phyloP scores from a whole-genome alignment of 1,140 invertebrate genomes.

The Heliconius melpomene region DNA sequence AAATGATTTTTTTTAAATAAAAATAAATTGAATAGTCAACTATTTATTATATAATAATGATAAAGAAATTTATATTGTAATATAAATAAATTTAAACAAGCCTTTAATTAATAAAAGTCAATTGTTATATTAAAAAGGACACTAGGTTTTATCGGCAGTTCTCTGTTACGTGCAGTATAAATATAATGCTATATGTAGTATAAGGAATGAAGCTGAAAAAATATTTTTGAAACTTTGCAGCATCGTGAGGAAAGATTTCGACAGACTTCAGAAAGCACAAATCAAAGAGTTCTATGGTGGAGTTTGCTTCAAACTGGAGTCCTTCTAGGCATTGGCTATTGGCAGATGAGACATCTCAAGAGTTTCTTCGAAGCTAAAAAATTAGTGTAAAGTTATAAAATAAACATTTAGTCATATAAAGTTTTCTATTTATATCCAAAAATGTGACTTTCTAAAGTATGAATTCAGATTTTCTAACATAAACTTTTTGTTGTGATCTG shows the following conservation, averaged over 20 bases:
- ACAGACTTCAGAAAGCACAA: constrained; percentile 98
- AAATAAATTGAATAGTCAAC: no score
- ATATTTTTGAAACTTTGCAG: constrained; percentile 81
- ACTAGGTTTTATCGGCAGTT: no score
- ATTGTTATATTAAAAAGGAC: no score
- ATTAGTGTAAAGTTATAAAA: constrained; percentile 88
- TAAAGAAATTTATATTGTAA: no score
- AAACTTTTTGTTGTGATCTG: constrained; percentile 36
- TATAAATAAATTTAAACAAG: no score
- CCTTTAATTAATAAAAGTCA: no score
- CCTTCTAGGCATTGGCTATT: constrained; percentile 95
- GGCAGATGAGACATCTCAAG: constrained; percentile 99
- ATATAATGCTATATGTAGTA: not conserved
- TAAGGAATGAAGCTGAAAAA: not conserved
- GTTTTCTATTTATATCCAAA: constrained; percentile 44
- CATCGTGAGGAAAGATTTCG: constrained; percentile 99
- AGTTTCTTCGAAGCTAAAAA: constrained; percentile 99
- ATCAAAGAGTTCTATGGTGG: constrained; percentile 98
- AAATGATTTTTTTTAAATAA: no score
- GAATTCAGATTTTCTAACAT: constrained; percentile 26
- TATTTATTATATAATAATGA: no score
- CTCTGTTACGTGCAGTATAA: no score
- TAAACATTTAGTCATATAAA: constrained; percentile 35
- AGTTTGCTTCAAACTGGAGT: constrained; percentile 95
- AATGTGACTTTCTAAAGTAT: constrained; percentile 23